Base-by-base conservation (phyloP, 2,113 vertebrate genomes). In the Xiphias gladius region DNA sequence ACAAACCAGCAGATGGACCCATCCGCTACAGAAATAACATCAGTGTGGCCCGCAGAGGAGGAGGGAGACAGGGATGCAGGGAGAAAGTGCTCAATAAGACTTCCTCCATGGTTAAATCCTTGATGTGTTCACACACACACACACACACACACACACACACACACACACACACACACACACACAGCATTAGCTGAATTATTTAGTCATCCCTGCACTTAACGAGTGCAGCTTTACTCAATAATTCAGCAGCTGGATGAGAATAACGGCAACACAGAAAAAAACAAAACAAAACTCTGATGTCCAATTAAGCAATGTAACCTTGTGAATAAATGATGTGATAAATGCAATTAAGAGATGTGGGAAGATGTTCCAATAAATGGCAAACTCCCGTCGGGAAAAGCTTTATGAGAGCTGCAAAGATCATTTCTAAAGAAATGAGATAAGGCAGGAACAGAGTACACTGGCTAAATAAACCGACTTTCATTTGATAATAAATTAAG, bases 131-230 rank as follows among this genome's bases (percentile, higher is more conserved):
- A 73, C 24, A 68, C 32, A 35, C 32, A 6, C 32, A 35, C 32
- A 35, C 32, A 35, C 32, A 35, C 59, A 67, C 65, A 58, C 41
- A 67, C 43, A 30, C 8, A 30, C 64, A 46, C 12, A 62, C 59
- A 62, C 24, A 62, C 59, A 62, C 26, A 35, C 28, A 35, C 59
- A 37, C 32, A 41, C 5, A 73, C 63, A 73, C 72, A 68, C 70
- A 14, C 80, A 48, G 39, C 78, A 43, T 24, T 30, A 5, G 35
- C 22, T 88, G 54, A 94, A 93, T 94, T 89, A 94, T 91, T 91
- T 58, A 94, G 57, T 75, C 76, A 28, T 58, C 26, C 22, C n/a
- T 73, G 35, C 28, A 5, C 66, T 90, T 88, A 84, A 91, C 81
- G 64, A 73, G 66, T 0, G 35, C 62, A 13, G 16, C 55, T 35